Percentiles rank a stretch among this genome's conserved stretches.
phyloP scores from a whole-genome alignment of 1,140 invertebrate species.

The Drosophila bocki region DNA sequence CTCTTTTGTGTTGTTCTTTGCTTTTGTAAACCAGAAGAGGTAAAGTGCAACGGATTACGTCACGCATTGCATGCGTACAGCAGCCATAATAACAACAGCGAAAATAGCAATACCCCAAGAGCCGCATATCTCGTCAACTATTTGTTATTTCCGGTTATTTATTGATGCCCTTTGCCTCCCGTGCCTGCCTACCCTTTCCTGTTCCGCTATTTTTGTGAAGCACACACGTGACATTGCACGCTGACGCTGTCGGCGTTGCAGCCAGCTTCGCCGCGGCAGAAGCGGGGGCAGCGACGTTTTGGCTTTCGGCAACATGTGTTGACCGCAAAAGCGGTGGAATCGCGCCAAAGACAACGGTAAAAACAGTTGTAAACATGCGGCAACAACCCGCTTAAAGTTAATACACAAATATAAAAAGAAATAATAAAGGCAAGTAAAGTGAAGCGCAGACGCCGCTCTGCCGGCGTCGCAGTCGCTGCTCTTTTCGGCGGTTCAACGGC shows the following conservation, averaged over 20 bases:
- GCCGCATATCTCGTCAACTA: slow-evolving; percentile 52
- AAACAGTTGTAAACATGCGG: slow-evolving; percentile 73
- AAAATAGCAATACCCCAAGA: slow-evolving; percentile 8
- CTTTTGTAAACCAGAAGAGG: not conserved
- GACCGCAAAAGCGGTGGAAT: slow-evolving; percentile 57
- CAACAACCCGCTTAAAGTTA: slow-evolving; percentile 68
- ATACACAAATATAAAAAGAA: slow-evolving; percentile 41
- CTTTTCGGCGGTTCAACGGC: slow-evolving; percentile 72
- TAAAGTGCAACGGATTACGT: slow-evolving; percentile 57
- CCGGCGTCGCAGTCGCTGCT: slow-evolving; percentile 32
- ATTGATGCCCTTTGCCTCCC: slow-evolving; percentile 22
- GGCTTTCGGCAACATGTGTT: slow-evolving; percentile 33
- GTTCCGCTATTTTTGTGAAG: slow-evolving; percentile 12
- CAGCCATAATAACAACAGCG: slow-evolving; percentile 11
- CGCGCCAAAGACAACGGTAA: slow-evolving; percentile 67
- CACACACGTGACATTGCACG: slow-evolving; percentile 30
- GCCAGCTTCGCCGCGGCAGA: slow-evolving; percentile 8
- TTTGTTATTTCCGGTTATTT: slow-evolving; percentile 76
- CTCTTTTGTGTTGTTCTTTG: slow-evolving; percentile 5
- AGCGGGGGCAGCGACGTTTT: slow-evolving; percentile 9
- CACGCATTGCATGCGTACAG: slow-evolving; percentile 47
- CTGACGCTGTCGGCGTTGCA: slow-evolving; percentile 1
- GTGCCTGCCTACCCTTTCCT: not conserved
- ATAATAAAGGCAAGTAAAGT: slow-evolving; percentile 26
- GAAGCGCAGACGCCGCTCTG: slow-evolving; percentile 2